Percentiles rank a stretch among this genome's conserved stretches.
Evolutionary conservation across 2,888 invertebrate genomes (phyloP).

Genomic region (Frankliniella fusca): DNA sequence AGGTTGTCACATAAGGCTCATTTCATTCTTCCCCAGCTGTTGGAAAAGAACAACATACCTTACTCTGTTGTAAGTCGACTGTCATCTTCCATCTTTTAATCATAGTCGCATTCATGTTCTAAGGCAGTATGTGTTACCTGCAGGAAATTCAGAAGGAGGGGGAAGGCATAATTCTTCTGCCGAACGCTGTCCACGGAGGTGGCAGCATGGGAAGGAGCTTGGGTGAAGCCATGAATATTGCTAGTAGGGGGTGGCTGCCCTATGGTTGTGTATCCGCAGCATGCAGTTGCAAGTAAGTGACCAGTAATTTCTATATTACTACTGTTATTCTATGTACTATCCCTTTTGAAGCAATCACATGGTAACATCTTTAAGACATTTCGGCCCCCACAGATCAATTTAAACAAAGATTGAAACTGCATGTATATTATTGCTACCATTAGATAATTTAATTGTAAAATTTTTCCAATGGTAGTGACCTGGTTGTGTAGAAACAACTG

Average conservation of each 20-base stretch:
- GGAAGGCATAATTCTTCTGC: neutral
- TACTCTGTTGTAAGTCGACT: neutral
- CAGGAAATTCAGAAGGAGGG: neutral
- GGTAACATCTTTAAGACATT: too few relatives aligned
- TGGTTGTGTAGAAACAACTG: too few relatives aligned
- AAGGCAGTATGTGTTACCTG: neutral
- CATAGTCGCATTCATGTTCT: neutral
- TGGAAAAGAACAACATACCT: neutral
- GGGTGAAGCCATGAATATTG: neutral
- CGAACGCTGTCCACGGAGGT: neutral
- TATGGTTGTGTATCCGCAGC: neutral
- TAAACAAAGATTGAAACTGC: too few relatives aligned
- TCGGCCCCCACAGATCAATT: too few relatives aligned
- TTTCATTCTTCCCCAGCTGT: neutral
- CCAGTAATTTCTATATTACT: too few relatives aligned
- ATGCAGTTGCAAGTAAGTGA: neutral
- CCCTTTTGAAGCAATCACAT: too few relatives aligned
- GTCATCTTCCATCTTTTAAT: too few relatives aligned
- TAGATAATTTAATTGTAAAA: too few relatives aligned
- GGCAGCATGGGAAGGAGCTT: neutral
- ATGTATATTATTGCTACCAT: too few relatives aligned
- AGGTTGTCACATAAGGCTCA: too few relatives aligned
- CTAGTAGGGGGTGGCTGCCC: neutral
- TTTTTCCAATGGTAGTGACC: too few relatives aligned
- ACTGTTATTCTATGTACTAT: too few relatives aligned